Base-by-base conservation (phyloP, 2,113 vertebrate species). In the Protomyctophum bolini region DNA sequence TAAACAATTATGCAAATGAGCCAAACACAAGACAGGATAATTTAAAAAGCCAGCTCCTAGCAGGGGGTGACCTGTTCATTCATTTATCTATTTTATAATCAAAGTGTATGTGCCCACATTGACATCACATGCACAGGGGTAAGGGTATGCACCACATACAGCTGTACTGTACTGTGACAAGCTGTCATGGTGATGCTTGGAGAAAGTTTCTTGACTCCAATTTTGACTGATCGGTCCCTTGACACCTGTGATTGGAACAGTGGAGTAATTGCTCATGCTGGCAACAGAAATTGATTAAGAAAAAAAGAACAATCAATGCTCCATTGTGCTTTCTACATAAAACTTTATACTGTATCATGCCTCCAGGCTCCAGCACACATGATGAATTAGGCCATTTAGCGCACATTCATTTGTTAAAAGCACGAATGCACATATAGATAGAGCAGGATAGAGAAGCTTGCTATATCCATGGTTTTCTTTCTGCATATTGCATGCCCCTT, bases 1-100 rank as follows among this genome's bases (percentile, higher is more conserved):
- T 21, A 72, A 63, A 70, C 51, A 65, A 81, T 77, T 72, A 84
- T 77, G 71, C 56, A 81, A 77, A 82, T 77, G 12, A 12, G 4
- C 4, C 51, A 2, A 80, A 64, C 55, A 70, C 14, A 63, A 63
- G 62, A 72, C 61, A 54, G 29, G 66, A 58, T 41, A 62, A 65
- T 70, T 62, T 10, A 66, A 45, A 55, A 59, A 21, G 28, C 33
- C 29, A 46, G 14, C 41, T 56, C 10, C 10, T 41, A 50, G 21
- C 11, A 2, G 57, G 51, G 12, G 21, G 51, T 62, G 14, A 69
- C 48, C 15, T 28, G 4, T 54, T 58, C 50, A 72, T 63, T 64
- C 11, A 57, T 47, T 6, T 8, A 28, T 41, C 33, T 41, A 41
- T 41, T 41, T 41, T 41, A 41, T 41, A 41, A 41, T 14, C 4